Conservation (phyloP, 2,113 vertebrate species). For the Callipepla squamata region DNA sequence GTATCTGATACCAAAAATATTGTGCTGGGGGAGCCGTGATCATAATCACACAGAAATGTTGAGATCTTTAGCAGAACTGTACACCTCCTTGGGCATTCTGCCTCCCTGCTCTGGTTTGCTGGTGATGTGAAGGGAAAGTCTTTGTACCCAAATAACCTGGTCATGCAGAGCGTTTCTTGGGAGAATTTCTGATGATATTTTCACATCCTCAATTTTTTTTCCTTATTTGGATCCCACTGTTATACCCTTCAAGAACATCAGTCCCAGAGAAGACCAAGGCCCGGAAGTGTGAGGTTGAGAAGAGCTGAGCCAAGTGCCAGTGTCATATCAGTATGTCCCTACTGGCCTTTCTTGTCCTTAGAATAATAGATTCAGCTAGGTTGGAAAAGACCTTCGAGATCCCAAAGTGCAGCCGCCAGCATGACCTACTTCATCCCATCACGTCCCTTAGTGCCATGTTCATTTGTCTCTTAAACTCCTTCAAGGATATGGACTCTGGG, state of each 20-base stretch:
- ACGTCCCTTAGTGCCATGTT: background rate
- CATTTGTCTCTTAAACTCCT: background rate
- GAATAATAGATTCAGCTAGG: background rate
- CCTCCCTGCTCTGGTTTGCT: background rate
- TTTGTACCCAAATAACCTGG: background rate
- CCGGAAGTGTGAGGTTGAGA: background rate
- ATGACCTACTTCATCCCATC: background rate
- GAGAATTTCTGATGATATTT: background rate
- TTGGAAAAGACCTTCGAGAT: background rate
- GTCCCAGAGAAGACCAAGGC: background rate
- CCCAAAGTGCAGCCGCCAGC: background rate
- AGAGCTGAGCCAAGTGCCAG: background rate
- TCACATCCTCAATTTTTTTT: background rate
- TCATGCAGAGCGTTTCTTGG: background rate
- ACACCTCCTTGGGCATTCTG: background rate
- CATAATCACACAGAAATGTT: background rate
- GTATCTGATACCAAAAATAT: background rate
- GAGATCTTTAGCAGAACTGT: background rate
- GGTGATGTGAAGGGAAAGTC: background rate
- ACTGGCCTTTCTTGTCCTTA: background rate
- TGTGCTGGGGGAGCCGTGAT: background rate
- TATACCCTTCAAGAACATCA: accelerated
- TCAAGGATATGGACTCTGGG: background rate
- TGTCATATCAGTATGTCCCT: background rate
- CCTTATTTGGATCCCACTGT: background rate